These are phyloP conservation scores for Cichlasoma orientale DNA, from an alignment of 2,797 vertebrate species.

Conservation along the genomic window DNA sequence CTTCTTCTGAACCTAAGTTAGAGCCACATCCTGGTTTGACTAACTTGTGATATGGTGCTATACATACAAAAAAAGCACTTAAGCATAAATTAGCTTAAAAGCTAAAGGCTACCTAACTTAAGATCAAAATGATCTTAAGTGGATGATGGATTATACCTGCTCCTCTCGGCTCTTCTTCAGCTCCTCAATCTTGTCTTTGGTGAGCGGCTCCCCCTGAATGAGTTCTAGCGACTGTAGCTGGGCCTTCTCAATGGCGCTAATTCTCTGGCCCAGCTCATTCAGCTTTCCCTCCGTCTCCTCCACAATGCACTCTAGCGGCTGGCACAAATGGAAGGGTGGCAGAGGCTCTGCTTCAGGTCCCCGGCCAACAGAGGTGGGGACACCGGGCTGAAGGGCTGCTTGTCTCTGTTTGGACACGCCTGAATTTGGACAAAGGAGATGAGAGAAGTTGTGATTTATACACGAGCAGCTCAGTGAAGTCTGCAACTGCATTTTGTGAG, in stretches of 20 bases:
- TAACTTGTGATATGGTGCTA: slow-evolving; percentile 53
- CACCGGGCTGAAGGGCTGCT: slow-evolving; percentile 90
- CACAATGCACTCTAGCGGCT: slow-evolving; percentile 99
- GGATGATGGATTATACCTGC: slow-evolving; percentile 83
- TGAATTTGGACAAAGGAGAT: slow-evolving; percentile 77
- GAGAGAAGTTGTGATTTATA: neutral
- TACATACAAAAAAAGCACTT: neutral
- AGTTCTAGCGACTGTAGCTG: slow-evolving; percentile 97
- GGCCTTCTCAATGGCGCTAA: slow-evolving; percentile 97
- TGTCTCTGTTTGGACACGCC: slow-evolving; percentile 95
- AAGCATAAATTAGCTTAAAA: neutral
- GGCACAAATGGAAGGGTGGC: slow-evolving; percentile 96
- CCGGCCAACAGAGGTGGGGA: slow-evolving; percentile 82
- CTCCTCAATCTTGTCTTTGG: slow-evolving; percentile 99
- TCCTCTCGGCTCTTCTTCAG: slow-evolving; percentile 98
- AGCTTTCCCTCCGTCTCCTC: slow-evolving; percentile 99
- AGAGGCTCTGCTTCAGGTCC: slow-evolving; percentile 91
- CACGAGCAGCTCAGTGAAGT: neutral
- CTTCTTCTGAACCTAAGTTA: slow-evolving; percentile 97
- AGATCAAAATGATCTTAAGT: neutral
- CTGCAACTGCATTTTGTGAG: neutral
- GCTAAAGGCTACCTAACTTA: neutral
- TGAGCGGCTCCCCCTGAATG: slow-evolving; percentile 98
- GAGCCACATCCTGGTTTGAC: slow-evolving; percentile 74
- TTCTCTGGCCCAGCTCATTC: slow-evolving; percentile 98